Percentiles rank a stretch among this genome's conserved stretches.
These are phyloP conservation scores for Trypoxylus dichotomus DNA, from an alignment of 1,140 invertebrate species.

Conservation along the genomic window DNA sequence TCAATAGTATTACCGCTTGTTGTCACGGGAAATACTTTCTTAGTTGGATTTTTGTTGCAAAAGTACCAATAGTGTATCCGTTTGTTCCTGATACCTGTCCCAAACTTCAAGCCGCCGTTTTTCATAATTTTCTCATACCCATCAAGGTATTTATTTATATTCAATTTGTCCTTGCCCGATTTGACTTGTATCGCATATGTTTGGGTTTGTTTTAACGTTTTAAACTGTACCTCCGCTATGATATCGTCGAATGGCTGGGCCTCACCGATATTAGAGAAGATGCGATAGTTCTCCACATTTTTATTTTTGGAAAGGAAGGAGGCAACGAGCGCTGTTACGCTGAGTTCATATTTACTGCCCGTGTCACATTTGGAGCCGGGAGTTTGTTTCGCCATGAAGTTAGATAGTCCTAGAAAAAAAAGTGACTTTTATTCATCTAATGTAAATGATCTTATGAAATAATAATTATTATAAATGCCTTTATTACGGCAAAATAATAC, in stretches of 20 bases:
- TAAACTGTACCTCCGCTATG: not conserved
- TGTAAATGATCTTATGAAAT: no score
- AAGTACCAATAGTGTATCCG: not conserved
- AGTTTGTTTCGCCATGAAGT: no score
- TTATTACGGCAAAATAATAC: no score
- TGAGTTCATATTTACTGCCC: not conserved
- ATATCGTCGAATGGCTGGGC: not conserved
- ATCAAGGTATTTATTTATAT: not conserved
- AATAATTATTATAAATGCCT: no score
- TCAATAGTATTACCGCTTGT: not conserved
- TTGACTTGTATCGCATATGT: not conserved
- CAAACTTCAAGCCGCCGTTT: not conserved
- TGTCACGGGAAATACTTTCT: not conserved
- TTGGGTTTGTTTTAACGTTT: not conserved
- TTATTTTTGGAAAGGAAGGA: not conserved
- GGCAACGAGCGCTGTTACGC: not conserved
- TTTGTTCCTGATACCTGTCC: not conserved
- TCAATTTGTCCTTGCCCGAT: not conserved
- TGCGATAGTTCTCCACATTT: not conserved
- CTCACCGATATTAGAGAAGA: not conserved
- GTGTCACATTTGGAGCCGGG: not conserved
- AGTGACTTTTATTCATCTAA: no score
- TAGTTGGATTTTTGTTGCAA: not conserved
- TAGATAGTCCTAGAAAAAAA: no score
- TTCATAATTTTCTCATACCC: not conserved